These are phyloP conservation scores for Gymnoscelis rufifasciata DNA, from an alignment of 2,888 invertebrate species.

Conservation along the genomic window DNA sequence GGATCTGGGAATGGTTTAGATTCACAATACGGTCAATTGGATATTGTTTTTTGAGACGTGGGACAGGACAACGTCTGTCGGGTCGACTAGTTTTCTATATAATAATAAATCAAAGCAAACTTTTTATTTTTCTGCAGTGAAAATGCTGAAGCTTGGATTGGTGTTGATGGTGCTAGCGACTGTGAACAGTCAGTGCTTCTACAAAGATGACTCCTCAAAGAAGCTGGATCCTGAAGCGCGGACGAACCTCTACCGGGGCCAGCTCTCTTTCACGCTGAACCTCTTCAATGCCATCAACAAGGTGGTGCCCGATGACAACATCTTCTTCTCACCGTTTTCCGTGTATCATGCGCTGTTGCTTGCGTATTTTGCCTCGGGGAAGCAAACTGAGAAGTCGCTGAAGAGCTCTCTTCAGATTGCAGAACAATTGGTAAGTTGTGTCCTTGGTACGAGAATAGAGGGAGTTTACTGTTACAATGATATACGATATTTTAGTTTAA, in stretches of 20 bases:
- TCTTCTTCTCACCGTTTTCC: slow-evolving; percentile 94
- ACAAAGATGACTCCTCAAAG: slow-evolving; percentile 64
- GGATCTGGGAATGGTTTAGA: too few relatives aligned
- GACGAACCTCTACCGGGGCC: slow-evolving; percentile 59
- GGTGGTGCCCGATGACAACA: slow-evolving; percentile 83
- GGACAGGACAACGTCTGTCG: too few relatives aligned
- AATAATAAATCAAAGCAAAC: too few relatives aligned
- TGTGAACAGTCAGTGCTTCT: slow-evolving; percentile 65
- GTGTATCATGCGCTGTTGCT: slow-evolving; percentile 88
- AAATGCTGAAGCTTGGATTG: slow-evolving; percentile 53
- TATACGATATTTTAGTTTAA: too few relatives aligned
- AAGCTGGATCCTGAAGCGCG: slow-evolving; percentile 63
- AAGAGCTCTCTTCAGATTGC: slow-evolving; percentile 81
- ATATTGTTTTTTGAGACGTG: too few relatives aligned
- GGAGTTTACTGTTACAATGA: too few relatives aligned
- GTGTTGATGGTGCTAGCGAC: slow-evolving; percentile 43
- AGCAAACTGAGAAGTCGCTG: slow-evolving; percentile 83
- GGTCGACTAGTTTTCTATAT: too few relatives aligned
- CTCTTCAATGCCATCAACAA: slow-evolving; percentile 83
- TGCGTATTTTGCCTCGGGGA: slow-evolving; percentile 87
- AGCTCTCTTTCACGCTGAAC: slow-evolving; percentile 84
- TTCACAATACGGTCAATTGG: too few relatives aligned
- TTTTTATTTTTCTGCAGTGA: slow-evolving; percentile 40
- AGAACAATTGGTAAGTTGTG: slow-evolving; percentile 65
- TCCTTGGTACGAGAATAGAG: too few relatives aligned